These are phyloP conservation scores for Meteorus colon DNA, from an alignment of 2,888 invertebrate genomes.

Conservation along the genomic window DNA sequence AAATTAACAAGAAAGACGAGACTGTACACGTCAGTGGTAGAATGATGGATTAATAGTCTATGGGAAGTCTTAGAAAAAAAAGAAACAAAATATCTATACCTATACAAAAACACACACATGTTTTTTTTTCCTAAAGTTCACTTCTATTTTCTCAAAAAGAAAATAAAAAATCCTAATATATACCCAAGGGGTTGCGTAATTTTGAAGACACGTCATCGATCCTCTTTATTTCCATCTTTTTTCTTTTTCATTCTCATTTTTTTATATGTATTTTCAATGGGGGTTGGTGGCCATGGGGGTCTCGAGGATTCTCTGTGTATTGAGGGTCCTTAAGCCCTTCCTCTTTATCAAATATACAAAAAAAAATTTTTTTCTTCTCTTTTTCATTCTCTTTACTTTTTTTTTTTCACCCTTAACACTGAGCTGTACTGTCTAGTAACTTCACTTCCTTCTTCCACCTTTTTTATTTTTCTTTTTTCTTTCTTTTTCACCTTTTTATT, in stretches of 20 bases:
- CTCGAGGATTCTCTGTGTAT: conserved; percentile 18
- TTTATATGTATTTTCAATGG: conserved; percentile 48
- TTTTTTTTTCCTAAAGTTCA: background rate
- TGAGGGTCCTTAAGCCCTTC: conserved; percentile 14
- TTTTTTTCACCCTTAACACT: background rate
- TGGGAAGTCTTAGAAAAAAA: conserved; percentile 11
- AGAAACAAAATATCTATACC: background rate
- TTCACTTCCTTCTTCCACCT: conserved; percentile 1
- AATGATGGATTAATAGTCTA: conserved; percentile 13
- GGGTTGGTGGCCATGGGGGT: conserved; percentile 45
- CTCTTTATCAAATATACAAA: background rate
- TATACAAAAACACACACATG: background rate
- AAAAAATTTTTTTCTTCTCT: conserved; percentile 34
- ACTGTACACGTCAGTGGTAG: background rate
- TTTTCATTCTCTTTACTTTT: conserved; percentile 21
- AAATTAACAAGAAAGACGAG: conserved; percentile 6
- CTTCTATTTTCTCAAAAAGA: no score
- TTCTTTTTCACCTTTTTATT: conserved; percentile 22
- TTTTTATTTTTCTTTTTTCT: conserved; percentile 27
- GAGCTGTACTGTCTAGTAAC: background rate
- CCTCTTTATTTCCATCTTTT: conserved; percentile 29
- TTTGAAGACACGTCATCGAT: conserved; percentile 38
- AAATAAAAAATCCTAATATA: conserved; percentile 1
- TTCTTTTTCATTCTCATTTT: conserved; percentile 10
- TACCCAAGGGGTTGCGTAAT: conserved; percentile 36